Evolutionary conservation across 2,888 invertebrate genomes (phyloP).

Genomic region (Notodonta ziczac): DNA sequence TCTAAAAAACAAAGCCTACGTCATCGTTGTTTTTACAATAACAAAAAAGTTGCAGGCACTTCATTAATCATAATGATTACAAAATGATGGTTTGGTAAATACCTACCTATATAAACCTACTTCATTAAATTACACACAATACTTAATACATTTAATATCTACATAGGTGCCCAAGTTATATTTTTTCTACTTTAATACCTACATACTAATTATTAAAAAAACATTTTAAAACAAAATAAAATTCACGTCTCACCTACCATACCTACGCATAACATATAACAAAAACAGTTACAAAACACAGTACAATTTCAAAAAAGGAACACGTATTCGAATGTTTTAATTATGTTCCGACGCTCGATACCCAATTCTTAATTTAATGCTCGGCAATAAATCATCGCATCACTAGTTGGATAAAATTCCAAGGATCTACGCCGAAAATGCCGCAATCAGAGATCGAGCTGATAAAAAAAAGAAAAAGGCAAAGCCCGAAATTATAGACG

Average conservation of each 20-base stretch:
- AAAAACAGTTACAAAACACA: neutral
- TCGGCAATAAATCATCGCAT: constrained; percentile 56
- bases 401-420: constrained; percentile 49
- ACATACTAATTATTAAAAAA: no score
- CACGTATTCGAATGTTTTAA: constrained; percentile 40
- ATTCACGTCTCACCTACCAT: neutral
- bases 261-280: neutral
- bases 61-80: no score
- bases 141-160: no score
- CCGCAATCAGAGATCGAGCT: constrained; percentile 59
- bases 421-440: constrained; percentile 52
- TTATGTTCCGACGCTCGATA: constrained; percentile 36
- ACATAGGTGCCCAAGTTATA: no score
- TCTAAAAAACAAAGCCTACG: no score
- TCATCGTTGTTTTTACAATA: no score
- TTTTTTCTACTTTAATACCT: no score
- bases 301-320: constrained; percentile 8
- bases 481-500: constrained; percentile 56
- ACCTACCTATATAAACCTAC: no score
- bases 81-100: no score
- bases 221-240: no score
- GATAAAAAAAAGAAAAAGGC: constrained; percentile 53
- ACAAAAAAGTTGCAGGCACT: no score
- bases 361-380: constrained; percentile 47
- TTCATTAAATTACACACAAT: no score